A percentile compares a stretch with the other conserved stretches of the same genome.
Conservation (phyloP, 37 sponge, comb jelly and placozoan genomes). For the Spongia lamella region DNA sequence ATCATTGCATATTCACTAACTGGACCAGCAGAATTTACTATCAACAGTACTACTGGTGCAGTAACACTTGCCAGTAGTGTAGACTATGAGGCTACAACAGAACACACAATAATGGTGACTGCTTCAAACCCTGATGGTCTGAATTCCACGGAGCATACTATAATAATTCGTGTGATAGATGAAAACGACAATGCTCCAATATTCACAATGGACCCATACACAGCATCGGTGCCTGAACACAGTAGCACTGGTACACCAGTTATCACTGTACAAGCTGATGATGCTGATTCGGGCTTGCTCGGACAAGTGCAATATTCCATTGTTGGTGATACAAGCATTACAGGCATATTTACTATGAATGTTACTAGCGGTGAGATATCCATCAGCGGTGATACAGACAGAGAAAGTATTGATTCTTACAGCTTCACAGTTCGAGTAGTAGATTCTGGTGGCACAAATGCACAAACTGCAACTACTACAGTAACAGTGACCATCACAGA, state of each 20-base stretch:
- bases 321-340: background rate
- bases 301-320: conserved; percentile 14
- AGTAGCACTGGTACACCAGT: conserved; percentile 15
- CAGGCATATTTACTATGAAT: conserved; percentile 37
- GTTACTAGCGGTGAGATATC: conserved; percentile 37
- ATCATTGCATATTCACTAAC: conserved; percentile 34
- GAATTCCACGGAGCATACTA: conserved; percentile 9
- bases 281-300: conserved; percentile 26
- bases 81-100: conserved; percentile 19
- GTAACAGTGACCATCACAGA: conserved; percentile 60
- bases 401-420: conserved; percentile 43
- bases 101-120: conserved; percentile 22
- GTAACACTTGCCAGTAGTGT: background rate
- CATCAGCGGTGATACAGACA: conserved; percentile 27
- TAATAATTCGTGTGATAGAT: conserved; percentile 49
- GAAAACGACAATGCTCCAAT: conserved; percentile 69
- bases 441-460: conserved; percentile 23
- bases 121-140: conserved; percentile 60
- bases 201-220: conserved; percentile 21
- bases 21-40: conserved; percentile 13
- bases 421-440: conserved; percentile 49
- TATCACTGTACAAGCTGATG: conserved; percentile 45
- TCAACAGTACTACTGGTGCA: background rate
- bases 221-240: conserved; percentile 18
- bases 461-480: conserved; percentile 20